Conservation (phyloP, 30 jellyfish, hydroid and myxozoan genomes). For the Clytia hemisphaerica region DNA sequence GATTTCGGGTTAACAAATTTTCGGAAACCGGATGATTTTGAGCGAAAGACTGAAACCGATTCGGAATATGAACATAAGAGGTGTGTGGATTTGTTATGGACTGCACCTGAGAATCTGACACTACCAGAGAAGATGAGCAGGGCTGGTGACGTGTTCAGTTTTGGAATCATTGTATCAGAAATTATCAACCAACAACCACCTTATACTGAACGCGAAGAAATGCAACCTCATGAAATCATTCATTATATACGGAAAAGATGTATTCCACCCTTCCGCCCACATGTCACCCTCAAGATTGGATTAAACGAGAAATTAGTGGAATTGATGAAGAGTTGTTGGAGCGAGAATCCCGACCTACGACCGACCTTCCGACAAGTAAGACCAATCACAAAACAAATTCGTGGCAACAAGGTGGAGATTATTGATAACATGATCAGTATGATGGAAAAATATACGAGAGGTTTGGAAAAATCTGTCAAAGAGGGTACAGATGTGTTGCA, state of each 20-base stretch:
- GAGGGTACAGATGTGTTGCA: constrained; percentile 38
- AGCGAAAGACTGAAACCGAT: neutral
- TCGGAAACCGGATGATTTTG: neutral
- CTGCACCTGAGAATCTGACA: constrained; percentile 40
- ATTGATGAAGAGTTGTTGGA: constrained; percentile 28
- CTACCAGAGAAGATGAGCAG: constrained; percentile 9
- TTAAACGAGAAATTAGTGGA: constrained; percentile 34
- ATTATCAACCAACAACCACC: constrained; percentile 36
- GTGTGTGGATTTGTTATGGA: constrained; percentile 31
- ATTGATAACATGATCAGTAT: constrained; percentile 39
- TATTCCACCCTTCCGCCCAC: constrained; percentile 56
- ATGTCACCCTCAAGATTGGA: constrained; percentile 39
- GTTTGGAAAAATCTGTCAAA: constrained; percentile 34
- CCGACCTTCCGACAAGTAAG: constrained; percentile 30
- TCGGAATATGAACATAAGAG: constrained; percentile 18
- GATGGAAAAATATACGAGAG: constrained; percentile 41
- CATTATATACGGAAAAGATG: constrained; percentile 42
- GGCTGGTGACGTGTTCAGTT: constrained; percentile 44
- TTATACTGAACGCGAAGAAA: constrained; percentile 18
- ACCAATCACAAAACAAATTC: constrained; percentile 18
- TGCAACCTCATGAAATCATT: constrained; percentile 36
- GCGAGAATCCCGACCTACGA: constrained; percentile 32
- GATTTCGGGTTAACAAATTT: constrained; percentile 38
- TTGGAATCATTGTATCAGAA: constrained; percentile 35
- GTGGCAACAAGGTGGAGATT: constrained; percentile 22